Base-by-base conservation (phyloP, 2,113 vertebrate species). In the Pithys albifrons region DNA sequence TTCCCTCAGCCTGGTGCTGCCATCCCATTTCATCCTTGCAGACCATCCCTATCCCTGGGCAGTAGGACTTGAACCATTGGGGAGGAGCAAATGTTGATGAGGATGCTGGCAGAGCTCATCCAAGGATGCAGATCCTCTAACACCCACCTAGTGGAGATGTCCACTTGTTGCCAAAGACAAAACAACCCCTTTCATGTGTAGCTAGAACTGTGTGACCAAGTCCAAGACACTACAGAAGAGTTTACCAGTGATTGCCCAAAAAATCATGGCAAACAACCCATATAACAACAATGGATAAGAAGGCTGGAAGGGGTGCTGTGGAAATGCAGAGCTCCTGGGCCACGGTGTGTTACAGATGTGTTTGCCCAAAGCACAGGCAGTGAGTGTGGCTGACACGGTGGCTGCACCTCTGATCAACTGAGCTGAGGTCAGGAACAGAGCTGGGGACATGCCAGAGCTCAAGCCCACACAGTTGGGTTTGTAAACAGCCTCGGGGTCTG, bases 331-430 rank as follows among this genome's bases (percentile, higher is more conserved):
- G 5, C 29, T 19, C 45, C 14, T 4, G 6, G 78, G 55, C 35
- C 59, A 31, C 0, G 0, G 18, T 3, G 12, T 35, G 1, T 9
- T 19, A 12, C 0, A 6, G 29, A 11, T 67, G 19, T 3, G 23
- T 48, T 52, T 43, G 51, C 66, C n/a, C 45, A 16, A n/a, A 66
- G 39, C 49, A 27, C 19, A 35, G 62, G 31, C 43, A 33, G 24
- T 1, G 24, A 86, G 15, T 16, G 2, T 0, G 7, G 72, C 46
- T 17, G 2, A 10, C 19, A 13, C 0, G 0, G 54, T 45, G 65
- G 66, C 84, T 33, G 22, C 2, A 3, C 0, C 8, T 59, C 57
- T 12, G 2, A 14, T 2, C 17, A 0, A 33, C 8, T 3, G 62
- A 37, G 62, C 72, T 31, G 72, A 27, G n/a, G 67, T 29, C 88